phyloP scores from a whole-genome alignment of 2,797 vertebrate genomes.

The Falco novaeseelandiae region DNA sequence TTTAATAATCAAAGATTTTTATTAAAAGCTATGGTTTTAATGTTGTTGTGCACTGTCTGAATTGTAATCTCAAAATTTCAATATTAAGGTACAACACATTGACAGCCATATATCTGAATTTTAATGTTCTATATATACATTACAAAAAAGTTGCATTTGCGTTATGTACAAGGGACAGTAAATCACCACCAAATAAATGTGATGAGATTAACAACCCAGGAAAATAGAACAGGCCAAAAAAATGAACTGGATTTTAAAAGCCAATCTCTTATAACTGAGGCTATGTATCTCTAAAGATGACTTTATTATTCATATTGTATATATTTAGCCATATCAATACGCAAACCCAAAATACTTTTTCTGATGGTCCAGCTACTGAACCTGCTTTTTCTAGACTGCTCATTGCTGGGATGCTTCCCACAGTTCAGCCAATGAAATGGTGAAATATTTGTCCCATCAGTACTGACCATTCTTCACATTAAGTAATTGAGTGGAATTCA shows the following conservation, averaged over 20 bases:
- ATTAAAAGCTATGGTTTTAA: background rate
- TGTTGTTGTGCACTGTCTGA: background rate
- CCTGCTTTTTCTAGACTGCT: background rate
- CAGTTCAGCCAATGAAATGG: background rate
- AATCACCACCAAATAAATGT: background rate
- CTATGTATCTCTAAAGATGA: conserved; percentile 2
- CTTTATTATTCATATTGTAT: conserved; percentile 8
- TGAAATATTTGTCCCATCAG: conserved; percentile 38
- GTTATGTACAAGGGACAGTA: background rate
- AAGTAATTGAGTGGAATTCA: conserved; percentile 69
- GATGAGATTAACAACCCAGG: background rate
- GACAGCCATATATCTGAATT: background rate
- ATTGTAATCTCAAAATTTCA: background rate
- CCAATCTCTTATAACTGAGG: background rate
- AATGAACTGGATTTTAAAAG: background rate
- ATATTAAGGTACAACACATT: background rate
- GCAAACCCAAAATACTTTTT: conserved; percentile 18
- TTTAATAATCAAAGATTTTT: background rate
- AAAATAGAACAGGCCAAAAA: background rate
- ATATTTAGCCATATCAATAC: conserved; percentile 16
- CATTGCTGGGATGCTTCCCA: conserved; percentile 31
- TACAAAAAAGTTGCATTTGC: background rate
- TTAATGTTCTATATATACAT: background rate
- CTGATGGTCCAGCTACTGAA: conserved; percentile 7
- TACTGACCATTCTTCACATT: conserved; percentile 51